Conservation (phyloP, 2,797 vertebrate species). For the Hozukius guyotensis region DNA sequence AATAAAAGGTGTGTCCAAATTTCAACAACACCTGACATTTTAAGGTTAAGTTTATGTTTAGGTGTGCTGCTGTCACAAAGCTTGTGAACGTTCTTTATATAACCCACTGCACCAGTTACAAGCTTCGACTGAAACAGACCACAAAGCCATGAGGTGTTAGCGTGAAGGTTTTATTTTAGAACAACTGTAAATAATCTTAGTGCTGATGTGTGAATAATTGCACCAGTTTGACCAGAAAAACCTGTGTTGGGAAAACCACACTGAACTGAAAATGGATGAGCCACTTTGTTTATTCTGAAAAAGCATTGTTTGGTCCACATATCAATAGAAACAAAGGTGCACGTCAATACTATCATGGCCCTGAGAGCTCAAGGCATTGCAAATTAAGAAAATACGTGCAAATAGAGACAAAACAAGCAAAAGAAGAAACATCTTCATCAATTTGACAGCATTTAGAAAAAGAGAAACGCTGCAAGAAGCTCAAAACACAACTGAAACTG, state of each 20-base stretch:
- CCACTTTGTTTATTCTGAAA: neutral
- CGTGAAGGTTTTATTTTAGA: neutral
- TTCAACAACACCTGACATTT: neutral
- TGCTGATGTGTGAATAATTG: neutral
- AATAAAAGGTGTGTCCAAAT: neutral
- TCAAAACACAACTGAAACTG: too few species aligned
- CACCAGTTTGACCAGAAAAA: neutral
- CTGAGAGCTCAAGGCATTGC: too few species aligned
- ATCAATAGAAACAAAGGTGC: neutral
- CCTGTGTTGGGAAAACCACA: neutral
- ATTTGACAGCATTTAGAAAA: too few species aligned
- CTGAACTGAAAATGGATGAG: neutral
- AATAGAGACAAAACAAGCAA: too few species aligned
- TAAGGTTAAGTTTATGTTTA: neutral
- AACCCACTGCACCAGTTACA: constrained; percentile 5
- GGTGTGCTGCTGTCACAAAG: neutral
- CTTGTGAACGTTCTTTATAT: neutral
- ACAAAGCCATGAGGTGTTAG: neutral
- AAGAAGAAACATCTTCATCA: too few species aligned
- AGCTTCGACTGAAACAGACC: neutral
- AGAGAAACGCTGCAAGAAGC: too few species aligned
- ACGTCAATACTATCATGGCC: too few species aligned
- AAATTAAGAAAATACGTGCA: too few species aligned
- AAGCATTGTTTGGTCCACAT: neutral
- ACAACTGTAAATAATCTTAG: neutral